Conservation (phyloP, 2,113 vertebrate genomes). For the Dicentrarchus labrax region DNA sequence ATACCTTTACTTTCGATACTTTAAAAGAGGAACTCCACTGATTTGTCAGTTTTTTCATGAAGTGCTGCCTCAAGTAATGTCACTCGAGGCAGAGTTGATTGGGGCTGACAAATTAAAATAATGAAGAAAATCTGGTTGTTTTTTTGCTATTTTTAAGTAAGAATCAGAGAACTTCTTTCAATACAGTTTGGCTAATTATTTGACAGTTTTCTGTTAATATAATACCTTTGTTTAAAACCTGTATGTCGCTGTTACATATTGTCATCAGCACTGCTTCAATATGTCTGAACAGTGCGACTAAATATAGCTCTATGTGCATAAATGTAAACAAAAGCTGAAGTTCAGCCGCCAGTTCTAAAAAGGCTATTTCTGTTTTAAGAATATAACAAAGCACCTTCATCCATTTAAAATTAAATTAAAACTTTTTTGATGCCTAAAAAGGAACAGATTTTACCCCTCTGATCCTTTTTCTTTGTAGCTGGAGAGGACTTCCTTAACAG, state of each 20-base stretch:
- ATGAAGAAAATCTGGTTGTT: too few relatives aligned
- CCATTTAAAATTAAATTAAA: background rate
- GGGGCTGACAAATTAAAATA: too few relatives aligned
- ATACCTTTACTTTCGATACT: too few relatives aligned
- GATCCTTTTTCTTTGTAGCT: slow-evolving; percentile 26
- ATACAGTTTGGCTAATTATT: background rate
- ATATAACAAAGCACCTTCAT: background rate
- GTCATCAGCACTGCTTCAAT: background rate
- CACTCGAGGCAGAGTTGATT: too few relatives aligned
- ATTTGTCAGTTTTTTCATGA: too few relatives aligned
- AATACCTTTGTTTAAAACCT: too few relatives aligned
- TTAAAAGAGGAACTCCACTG: too few relatives aligned
- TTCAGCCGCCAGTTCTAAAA: background rate
- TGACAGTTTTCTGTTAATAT: background rate
- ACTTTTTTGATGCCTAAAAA: slow-evolving; percentile 25
- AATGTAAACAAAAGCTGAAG: slow-evolving; percentile 6
- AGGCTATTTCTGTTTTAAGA: background rate
- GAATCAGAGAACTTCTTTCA: background rate
- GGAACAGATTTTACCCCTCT: background rate
- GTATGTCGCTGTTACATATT: background rate
- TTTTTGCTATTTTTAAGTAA: background rate
- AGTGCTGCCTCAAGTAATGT: too few relatives aligned
- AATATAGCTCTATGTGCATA: slow-evolving; percentile 2
- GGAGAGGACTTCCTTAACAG: slow-evolving; percentile 41
- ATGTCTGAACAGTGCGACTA: background rate